phyloP scores from a whole-genome alignment of 2,888 invertebrate genomes.

The Oegoconia quadripuncta region DNA sequence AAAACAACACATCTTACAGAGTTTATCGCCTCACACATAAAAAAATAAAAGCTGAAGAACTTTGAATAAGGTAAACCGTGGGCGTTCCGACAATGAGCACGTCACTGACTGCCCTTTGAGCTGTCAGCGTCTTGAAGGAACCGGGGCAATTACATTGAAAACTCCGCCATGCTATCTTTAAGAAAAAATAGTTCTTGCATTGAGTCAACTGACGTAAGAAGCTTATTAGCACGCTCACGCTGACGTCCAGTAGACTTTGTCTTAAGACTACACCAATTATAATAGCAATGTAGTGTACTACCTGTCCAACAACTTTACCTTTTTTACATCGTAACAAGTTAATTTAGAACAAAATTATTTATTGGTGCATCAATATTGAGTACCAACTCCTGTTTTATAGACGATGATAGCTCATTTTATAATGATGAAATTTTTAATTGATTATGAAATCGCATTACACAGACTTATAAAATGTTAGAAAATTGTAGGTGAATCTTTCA shows the following conservation, averaged over 20 bases:
- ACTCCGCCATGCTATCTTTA: conserved; percentile 69
- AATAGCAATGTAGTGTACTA: background rate
- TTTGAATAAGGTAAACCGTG: conserved; percentile 74
- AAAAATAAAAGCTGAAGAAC: conserved; percentile 56
- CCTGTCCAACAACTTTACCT: too few relatives aligned
- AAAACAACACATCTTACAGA: conserved; percentile 32
- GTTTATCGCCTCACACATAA: conserved; percentile 43
- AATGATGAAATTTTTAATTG: conserved; percentile 28
- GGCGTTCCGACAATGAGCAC: conserved; percentile 74
- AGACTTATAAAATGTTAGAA: conserved; percentile 2
- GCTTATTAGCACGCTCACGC: conserved; percentile 69
- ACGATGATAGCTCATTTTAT: conserved; percentile 29
- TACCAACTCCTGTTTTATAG: conserved; percentile 35
- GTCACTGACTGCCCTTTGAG: conserved; percentile 74
- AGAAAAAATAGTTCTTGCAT: conserved; percentile 68
- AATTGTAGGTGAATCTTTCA: conserved; percentile 39
- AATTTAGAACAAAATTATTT: too few relatives aligned
- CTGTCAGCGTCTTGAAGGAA: conserved; percentile 74
- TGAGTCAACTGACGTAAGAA: conserved; percentile 61
- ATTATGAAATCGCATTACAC: conserved; percentile 25
- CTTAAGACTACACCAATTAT: conserved; percentile 10
- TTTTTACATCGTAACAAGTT: too few relatives aligned
- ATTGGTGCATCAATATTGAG: too few relatives aligned
- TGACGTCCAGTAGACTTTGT: conserved; percentile 42
- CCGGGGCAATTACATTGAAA: conserved; percentile 78